Evolutionary conservation across 2,797 vertebrate genomes (phyloP), one percentile per base, ranked within the genome.

Genomic region (Poecilia velifera): DNA sequence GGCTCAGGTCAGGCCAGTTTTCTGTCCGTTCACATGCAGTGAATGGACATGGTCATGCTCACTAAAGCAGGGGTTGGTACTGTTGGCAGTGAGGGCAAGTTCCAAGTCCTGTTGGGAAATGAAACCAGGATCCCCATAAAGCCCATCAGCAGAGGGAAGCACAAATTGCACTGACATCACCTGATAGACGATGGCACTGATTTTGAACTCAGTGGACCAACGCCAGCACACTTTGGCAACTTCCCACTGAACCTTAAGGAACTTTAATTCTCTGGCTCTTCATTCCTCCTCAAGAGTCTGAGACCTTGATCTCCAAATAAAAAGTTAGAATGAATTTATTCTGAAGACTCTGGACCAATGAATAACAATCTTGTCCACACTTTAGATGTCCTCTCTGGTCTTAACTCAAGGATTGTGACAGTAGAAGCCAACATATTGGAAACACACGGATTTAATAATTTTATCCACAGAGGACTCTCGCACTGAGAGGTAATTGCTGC

Each of bases 401-500:
- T 55, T 55, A 55, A 55, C 25, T n/a, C 0, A 28, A 43, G 9
- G 66, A 70, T 3, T 14, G 4, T 43, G 9, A 43, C 66, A 70
- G 34, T 0, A 39, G 22, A 9, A 25, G 2, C 9, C 39, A 43
- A 70, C 41, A 12, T 53, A 53, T 53, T 53, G 51, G 51, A 53
- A 53, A 53, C 51, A 53, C 51, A 3, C 20, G 18, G 51, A 53
- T 53, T 22, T 53, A 53, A 53, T 22, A 53, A 53, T 22, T 53
- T 1, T 9, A 53, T 53, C 51, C 51, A 53, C 51, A 53, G 22
- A 25, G 51, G 20, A 53, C 22, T 51, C 20, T 51, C 20, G 2
- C 49, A 53, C 22, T 53, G 20, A 53, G 51, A 94, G 93, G 89
- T 91, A 7, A 89, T 73, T 72, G 73, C 86, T 82, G 84, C 70